Base-by-base conservation (phyloP, 2,888 invertebrate species). In the Monoplex corrugatus region DNA sequence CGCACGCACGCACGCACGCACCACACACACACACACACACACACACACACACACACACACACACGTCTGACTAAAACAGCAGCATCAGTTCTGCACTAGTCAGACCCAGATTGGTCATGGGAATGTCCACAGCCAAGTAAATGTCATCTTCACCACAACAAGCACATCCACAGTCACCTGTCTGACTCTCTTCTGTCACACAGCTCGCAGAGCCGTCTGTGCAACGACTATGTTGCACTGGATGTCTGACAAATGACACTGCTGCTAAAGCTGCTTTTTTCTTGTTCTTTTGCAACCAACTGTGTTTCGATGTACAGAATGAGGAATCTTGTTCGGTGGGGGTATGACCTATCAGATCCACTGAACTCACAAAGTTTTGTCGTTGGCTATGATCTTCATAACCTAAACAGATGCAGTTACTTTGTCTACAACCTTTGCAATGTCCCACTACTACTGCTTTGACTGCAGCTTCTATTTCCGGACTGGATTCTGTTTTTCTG, bases 81-180 rank as follows among this genome's bases (percentile, higher is more conserved):
- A 88, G 72, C 44, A 63, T 82, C 68, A 88, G 32, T 35, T 88
- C 88, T 16, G 88, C 35, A 23, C 88, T 82, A 28, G 88, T 68
- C 35, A 88, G 68, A 13, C 88, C 88, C 32, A 88, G 50, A 38
- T 68, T 68, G 40, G 88, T 88, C 88, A 88, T 63, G 44, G 88
- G 88, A 68, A 88, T 68, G 38, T 82, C 83, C 43, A 88, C 43
- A 28, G 63, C 88, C 80, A 88, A n/a, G 40, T n/a, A 87, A 32
- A 6, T 13, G 19, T 45, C 28, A 45, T 32, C n/a, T 10, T 87
- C 72, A 19, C 10, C 45, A 32, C 50, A 19, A 44, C 44, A 44
- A n/a, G 13, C 32, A 35, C 72, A 68, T n/a, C 32, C 50, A 38
- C 45, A 57, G 3, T n/a, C 43, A 44, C 32, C 5, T 2, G 8